Percentiles rank a stretch among this genome's conserved stretches.
Evolutionary conservation across 2,797 vertebrate genomes (phyloP).

Genomic region (Tapirus indicus): DNA sequence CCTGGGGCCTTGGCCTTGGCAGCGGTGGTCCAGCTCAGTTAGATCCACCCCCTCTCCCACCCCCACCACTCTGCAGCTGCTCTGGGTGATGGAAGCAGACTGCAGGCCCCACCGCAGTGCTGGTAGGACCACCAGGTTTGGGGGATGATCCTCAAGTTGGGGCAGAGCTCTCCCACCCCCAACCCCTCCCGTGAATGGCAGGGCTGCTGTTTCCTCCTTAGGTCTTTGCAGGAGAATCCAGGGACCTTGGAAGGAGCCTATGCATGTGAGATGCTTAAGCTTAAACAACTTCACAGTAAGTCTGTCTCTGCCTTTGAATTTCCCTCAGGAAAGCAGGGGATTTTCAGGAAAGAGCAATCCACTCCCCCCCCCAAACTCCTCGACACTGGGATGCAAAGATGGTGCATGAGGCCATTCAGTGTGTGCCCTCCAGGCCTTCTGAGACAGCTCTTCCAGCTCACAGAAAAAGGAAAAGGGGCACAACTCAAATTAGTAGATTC

Average conservation of each 20-base stretch:
- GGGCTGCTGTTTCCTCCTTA: neutral
- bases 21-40: neutral
- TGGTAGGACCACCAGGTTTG: neutral
- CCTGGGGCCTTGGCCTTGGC: neutral
- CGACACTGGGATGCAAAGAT: no score
- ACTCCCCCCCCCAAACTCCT: neutral
- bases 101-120: neutral
- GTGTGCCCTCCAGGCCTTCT: neutral
- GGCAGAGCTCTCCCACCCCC: neutral
- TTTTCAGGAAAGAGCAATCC: neutral
- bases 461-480: neutral
- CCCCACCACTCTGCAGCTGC: neutral
- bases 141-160: neutral
- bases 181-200: neutral
- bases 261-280: neutral
- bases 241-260: neutral
- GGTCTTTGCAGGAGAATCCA: neutral
- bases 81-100: neutral
- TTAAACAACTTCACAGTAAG: neutral
- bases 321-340: neutral
- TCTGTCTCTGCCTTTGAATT: neutral
- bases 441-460: neutral
- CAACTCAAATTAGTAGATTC: neutral
- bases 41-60: no score
- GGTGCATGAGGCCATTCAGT: neutral